Conservation (phyloP, 2,797 vertebrate species). For the Cephalopachus bancanus region DNA sequence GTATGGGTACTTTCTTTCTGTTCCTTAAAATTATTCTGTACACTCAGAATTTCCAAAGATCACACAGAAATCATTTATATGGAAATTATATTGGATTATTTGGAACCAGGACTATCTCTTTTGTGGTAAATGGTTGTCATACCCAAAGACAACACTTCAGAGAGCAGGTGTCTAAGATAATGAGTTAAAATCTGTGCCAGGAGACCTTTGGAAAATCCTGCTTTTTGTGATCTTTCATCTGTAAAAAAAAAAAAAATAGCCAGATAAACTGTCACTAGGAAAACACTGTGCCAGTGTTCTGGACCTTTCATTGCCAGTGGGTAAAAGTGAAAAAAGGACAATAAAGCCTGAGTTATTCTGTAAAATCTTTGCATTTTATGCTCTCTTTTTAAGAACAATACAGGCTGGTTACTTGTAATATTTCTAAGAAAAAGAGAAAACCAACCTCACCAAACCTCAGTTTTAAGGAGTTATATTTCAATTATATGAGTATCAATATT, state of each 20-base stretch:
- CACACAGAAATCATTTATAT: background rate
- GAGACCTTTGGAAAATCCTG: background rate
- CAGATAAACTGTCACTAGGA: background rate
- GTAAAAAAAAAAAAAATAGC: background rate
- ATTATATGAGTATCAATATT: background rate
- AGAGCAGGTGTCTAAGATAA: background rate
- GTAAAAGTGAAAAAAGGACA: background rate
- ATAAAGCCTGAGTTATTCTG: background rate
- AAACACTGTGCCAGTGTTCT: background rate
- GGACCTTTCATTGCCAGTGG: background rate
- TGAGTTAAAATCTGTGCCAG: background rate
- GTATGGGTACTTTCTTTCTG: background rate
- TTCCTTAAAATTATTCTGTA: background rate
- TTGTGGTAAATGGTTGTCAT: background rate
- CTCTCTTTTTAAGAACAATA: background rate
- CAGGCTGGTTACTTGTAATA: background rate
- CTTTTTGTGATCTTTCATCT: background rate
- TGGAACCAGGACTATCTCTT: background rate
- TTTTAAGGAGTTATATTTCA: background rate
- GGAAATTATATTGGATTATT: background rate
- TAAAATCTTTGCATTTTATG: background rate
- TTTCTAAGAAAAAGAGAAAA: background rate
- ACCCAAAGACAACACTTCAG: background rate
- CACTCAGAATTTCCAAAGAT: background rate
- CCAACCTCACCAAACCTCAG: background rate